Percentiles rank a stretch among this genome's conserved stretches.
These are phyloP conservation scores for Calyptommatus sinebrachiatus DNA, from an alignment of 2,113 vertebrate genomes.

Conservation along the genomic window DNA sequence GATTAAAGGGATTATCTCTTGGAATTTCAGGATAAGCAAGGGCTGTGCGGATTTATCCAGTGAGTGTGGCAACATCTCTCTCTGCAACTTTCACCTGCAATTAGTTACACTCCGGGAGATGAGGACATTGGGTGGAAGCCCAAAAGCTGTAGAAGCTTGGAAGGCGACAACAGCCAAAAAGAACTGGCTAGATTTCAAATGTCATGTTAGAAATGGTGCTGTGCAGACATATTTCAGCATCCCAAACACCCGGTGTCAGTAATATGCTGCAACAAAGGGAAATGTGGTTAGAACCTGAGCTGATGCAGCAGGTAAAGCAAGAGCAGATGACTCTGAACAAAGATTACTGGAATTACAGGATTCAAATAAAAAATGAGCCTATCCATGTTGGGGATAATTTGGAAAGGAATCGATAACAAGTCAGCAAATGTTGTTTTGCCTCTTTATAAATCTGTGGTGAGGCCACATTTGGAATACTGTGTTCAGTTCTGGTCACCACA, in stretches of 20 bases:
- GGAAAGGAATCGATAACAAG: no score
- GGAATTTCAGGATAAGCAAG: background rate
- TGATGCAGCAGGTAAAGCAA: conserved; percentile 45
- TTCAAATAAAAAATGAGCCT: no score
- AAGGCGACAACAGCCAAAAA: conserved; percentile 41
- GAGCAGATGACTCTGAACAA: conserved; percentile 47
- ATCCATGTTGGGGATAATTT: no score
- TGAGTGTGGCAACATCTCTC: conserved; percentile 30
- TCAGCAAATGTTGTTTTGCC: no score
- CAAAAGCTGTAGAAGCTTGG: conserved; percentile 31
- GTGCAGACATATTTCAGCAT: conserved; percentile 30
- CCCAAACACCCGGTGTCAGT: conserved; percentile 52
- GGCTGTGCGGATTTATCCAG: background rate
- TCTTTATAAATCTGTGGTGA: no score
- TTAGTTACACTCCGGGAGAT: conserved; percentile 25
- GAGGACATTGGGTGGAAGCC: conserved; percentile 13
- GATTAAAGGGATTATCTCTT: no score
- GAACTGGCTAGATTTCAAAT: conserved; percentile 42
- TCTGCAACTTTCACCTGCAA: conserved; percentile 25
- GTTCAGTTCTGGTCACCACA: no score
- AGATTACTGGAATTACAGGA: no score
- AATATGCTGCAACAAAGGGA: conserved; percentile 60
- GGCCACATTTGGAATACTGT: no score
- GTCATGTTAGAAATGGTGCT: conserved; percentile 37
- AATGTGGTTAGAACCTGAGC: conserved; percentile 54